Base-by-base conservation (phyloP, 1,140 invertebrate genomes). In the Bombus ignitus region DNA sequence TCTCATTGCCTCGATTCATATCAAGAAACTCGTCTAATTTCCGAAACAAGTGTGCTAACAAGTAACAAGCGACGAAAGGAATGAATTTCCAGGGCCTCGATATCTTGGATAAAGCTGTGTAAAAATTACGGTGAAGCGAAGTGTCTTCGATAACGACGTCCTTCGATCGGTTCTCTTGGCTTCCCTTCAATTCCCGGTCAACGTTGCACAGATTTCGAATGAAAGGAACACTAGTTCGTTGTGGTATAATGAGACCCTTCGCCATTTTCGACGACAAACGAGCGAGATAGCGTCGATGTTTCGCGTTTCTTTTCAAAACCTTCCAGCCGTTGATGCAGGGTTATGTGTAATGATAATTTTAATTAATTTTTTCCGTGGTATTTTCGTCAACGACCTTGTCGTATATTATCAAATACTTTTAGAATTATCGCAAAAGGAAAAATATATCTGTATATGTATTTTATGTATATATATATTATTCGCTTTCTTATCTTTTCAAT, bases 221-320 rank as follows among this genome's bases (percentile, higher is more conserved):
- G 39, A 83, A 68, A 83, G 10, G 73, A 42, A 18, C 2, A 18
- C 1, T 3, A 18, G 25, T 74, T 82, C 68, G 32, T 65, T 39
- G 15, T 15, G 42, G 5, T 6, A 42, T 81, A 83, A 76, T 39
- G 72, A 76, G 59, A 76, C 10, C 15, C 32, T n/a, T 65, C 22
- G 9, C 10, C 13, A 2, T 12, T 18, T 22, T 68, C 66, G 22
- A 28, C 15, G 25, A 32, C 37, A 42, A 73, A 73, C 72, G 42
- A 72, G 44, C 35, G 47, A 72, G 42, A 57, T 42, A 71, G 32
- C 66, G 37, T 32, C 28, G 12, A 73, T 62, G 22, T 37, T 10
- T 25, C 53, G 25, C 35, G 12, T 32, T 76, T 28, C 81, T 66
- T 83, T 83, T 83, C 59, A 57, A 68, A 83, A 6, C n/a, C 39